A percentile compares a stretch with the other conserved stretches of the same genome.
phyloP scores from a whole-genome alignment of 1,140 invertebrate species.

The Nasonia longicornis region DNA sequence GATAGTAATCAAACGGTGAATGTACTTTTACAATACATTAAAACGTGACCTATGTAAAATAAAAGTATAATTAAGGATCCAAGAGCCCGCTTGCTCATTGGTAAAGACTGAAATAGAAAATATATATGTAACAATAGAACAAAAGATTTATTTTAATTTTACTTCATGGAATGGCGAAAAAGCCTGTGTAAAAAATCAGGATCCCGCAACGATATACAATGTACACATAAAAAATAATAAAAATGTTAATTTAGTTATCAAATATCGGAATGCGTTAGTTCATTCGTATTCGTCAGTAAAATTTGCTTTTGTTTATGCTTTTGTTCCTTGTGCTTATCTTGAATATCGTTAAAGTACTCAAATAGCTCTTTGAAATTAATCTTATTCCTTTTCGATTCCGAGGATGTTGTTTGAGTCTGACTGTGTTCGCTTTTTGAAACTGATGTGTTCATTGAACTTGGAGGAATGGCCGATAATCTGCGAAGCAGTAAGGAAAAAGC shows the following conservation, averaged over 20 bases:
- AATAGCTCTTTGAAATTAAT: conserved; percentile 76
- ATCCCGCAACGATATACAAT: not conserved
- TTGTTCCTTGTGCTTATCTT: conserved; percentile 74
- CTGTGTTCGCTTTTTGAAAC: conserved; percentile 41
- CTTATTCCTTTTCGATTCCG: conserved; percentile 56
- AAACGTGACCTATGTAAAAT: not conserved
- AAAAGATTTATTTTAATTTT: conserved; percentile 28
- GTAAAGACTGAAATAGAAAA: conserved; percentile 35
- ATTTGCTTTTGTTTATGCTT: conserved; percentile 68
- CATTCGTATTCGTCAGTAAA: conserved; percentile 48
- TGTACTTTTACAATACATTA: not conserved
- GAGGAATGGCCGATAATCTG: conserved; percentile 90
- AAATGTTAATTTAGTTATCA: conserved; percentile 33
- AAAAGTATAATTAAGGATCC: conserved; percentile 2
- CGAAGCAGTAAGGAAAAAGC: conserved; percentile 91
- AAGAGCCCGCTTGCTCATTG: not conserved
- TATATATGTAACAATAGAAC: conserved; percentile 13
- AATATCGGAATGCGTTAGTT: conserved; percentile 25
- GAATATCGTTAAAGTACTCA: conserved; percentile 75
- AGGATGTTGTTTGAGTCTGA: not conserved
- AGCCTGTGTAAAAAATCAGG: conserved; percentile 2
- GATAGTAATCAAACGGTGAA: not conserved
- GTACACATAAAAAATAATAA: conserved; percentile 31
- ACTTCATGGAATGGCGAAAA: conserved; percentile 5
- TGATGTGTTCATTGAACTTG: conserved; percentile 61